Percentiles rank a stretch among this genome's conserved stretches.
Conservation (phyloP, 1,140 invertebrate species). For the Arctopsyche grandis region DNA sequence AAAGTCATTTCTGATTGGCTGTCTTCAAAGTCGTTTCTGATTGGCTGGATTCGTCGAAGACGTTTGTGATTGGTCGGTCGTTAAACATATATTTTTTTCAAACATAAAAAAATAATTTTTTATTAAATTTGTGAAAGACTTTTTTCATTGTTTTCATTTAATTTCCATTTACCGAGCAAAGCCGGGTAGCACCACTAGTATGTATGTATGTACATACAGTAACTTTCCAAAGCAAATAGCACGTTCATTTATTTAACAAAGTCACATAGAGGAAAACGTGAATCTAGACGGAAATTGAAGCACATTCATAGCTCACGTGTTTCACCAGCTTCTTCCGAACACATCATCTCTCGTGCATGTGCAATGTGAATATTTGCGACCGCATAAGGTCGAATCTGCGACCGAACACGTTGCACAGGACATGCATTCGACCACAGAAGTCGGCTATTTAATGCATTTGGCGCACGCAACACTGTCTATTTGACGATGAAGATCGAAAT, state of each 20-base stretch:
- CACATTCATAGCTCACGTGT: not conserved
- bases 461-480: not conserved
- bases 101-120: too few species aligned
- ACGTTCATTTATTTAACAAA: not conserved
- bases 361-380: not conserved
- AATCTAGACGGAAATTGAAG: not conserved
- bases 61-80: too few species aligned
- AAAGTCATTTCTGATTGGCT: too few species aligned
- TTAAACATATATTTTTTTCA: too few species aligned
- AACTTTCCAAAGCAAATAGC: not conserved
- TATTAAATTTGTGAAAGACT: too few species aligned
- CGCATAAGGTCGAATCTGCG: not conserved
- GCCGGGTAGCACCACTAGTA: too few species aligned
- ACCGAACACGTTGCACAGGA: constrained; percentile 17
- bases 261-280: constrained; percentile 3
- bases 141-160: too few species aligned
- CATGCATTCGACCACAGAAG: constrained; percentile 8
- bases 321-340: not conserved
- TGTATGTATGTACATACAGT: not conserved
- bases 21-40: too few species aligned
- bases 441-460: not conserved
- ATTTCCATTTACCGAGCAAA: too few species aligned
- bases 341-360: not conserved
- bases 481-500: not conserved
- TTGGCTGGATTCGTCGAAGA: too few species aligned